Conservation (phyloP, 2,888 invertebrate species). For the Torymus aiolomorphi region DNA sequence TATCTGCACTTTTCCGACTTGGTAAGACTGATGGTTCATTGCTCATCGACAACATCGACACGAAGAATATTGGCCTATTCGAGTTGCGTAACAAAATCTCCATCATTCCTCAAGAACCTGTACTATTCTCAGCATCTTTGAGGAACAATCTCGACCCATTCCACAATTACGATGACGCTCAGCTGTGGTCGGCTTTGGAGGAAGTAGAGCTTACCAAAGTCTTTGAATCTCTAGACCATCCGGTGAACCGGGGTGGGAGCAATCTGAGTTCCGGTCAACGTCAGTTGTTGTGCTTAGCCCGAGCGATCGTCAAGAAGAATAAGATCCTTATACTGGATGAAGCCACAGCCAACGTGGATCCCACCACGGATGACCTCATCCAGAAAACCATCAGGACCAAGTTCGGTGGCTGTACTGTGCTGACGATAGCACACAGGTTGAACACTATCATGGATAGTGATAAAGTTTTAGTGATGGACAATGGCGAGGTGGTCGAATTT, state of each 20-base stretch:
- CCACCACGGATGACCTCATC: slow-evolving; percentile 87
- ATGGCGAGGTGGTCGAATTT: slow-evolving; percentile 85
- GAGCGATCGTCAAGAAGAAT: slow-evolving; percentile 88
- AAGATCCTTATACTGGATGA: slow-evolving; percentile 91
- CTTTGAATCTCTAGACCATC: slow-evolving; percentile 80
- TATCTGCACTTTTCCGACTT: slow-evolving; percentile 89
- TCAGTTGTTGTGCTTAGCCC: slow-evolving; percentile 90
- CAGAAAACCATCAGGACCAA: slow-evolving; percentile 88
- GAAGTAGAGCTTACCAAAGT: slow-evolving; percentile 86
- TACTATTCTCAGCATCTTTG: slow-evolving; percentile 88
- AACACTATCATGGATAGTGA: slow-evolving; percentile 96
- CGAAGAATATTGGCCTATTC: slow-evolving; percentile 82
- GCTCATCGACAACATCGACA: slow-evolving; percentile 85
- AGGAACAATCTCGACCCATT: slow-evolving; percentile 92
- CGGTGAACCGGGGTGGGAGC: slow-evolving; percentile 85
- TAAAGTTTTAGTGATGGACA: slow-evolving; percentile 90
- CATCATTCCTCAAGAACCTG: slow-evolving; percentile 94
- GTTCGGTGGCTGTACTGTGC: slow-evolving; percentile 89
- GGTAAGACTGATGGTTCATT: slow-evolving; percentile 87
- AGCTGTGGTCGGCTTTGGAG: slow-evolving; percentile 86
- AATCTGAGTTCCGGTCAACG: slow-evolving; percentile 93
- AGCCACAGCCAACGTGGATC: slow-evolving; percentile 94
- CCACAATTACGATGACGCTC: slow-evolving; percentile 82
- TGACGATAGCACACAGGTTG: slow-evolving; percentile 93
- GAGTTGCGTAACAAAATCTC: slow-evolving; percentile 88